Evolutionary conservation across 2,797 vertebrate genomes (phyloP), one percentile per base, ranked within the genome.

Genomic region (Eupleurogrammus muticus): DNA sequence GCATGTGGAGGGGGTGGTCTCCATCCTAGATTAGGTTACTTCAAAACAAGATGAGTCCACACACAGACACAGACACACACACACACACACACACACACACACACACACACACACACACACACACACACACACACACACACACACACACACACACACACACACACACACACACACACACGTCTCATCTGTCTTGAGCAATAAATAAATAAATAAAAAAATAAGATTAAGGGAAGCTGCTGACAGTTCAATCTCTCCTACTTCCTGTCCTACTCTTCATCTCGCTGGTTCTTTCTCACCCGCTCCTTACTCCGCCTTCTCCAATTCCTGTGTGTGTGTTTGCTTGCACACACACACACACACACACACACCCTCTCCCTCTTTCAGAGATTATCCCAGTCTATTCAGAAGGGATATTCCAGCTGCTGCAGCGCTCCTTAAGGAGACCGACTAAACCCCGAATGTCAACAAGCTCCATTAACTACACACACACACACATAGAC

Each of bases 11-110:
- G 38, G 51, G 48, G 44, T 21, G 40, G 75, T 83, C 79, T 85
- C 64, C 71, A 54, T 75, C 63, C 65, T 28, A 82, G 85, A 89
- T 89, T 81, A 87, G 57, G 85, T 90, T 86, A 85, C 84, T 87
- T 84, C 75, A 87, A 81, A 86, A 90, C 81, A 85, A 75, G 83
- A 84, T 86, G 81, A 73, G 77, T 57, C 9, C 56, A 60, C 51
- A 52, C 51, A 13, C 50, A 53, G 47, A 49, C 16, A 48, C 19
- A 44, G 5, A 57, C 38, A 35, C 20, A 46, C 60, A 47, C 57
- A 48, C 52, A 64, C 17, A 40, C 4, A 28, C 28, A 28, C 28
- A 28, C 28, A 28, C 28, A 28, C 28, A 28, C 28, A 28, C 28
- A 28, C 28, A 66, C 66, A 44, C 48, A 51, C 20, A 49, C 55